Conservation (phyloP, 1,140 invertebrate genomes). For the Zaprionus taronus region DNA sequence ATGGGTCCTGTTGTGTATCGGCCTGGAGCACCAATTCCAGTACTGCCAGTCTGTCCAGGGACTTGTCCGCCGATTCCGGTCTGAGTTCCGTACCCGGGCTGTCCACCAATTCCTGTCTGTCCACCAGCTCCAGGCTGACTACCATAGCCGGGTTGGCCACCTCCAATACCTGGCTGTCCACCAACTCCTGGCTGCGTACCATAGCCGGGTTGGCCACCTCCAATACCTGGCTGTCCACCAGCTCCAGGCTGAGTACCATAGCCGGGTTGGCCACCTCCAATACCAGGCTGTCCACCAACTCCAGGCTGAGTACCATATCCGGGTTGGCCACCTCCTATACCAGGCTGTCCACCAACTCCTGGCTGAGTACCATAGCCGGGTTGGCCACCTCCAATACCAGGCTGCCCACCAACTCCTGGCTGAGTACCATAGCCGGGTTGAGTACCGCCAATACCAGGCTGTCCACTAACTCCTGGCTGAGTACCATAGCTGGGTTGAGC, state of each 20-base stretch:
- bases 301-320: slow-evolving; percentile 4
- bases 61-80: slow-evolving; percentile 10
- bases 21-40: slow-evolving; percentile 37
- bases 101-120: slow-evolving; percentile 29
- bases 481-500: background rate
- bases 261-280: slow-evolving; percentile 14
- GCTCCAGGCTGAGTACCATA: slow-evolving; percentile 8
- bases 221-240: background rate
- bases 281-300: background rate
- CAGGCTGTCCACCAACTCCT: background rate
- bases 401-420: background rate
- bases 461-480: slow-evolving; percentile 8
- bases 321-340: slow-evolving; percentile 4
- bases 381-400: background rate
- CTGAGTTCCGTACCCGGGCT: slow-evolving; percentile 17
- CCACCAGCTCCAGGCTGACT: background rate
- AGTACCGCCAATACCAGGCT: background rate
- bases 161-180: slow-evolving; percentile 9
- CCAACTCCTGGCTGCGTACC: slow-evolving; percentile 21
- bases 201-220: slow-evolving; percentile 10
- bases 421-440: slow-evolving; percentile 29
- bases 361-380: slow-evolving; percentile 9
- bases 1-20: slow-evolving; percentile 38
- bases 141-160: slow-evolving; percentile 16
- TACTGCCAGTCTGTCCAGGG: slow-evolving; percentile 8